Evolutionary conservation across 2,113 vertebrate genomes (phyloP).

Genomic region (Grammomys surdaster): DNA sequence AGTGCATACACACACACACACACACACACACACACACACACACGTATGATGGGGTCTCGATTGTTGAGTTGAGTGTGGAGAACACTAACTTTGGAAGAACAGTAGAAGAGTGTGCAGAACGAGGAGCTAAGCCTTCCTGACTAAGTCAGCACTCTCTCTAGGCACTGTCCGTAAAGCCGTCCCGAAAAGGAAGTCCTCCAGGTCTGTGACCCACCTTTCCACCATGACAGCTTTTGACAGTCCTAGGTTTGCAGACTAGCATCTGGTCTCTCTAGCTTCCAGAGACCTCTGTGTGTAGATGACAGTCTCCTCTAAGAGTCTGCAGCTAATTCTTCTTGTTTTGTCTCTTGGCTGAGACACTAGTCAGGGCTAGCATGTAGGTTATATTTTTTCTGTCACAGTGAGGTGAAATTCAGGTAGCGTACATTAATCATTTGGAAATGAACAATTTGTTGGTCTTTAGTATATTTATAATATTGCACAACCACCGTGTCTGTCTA

Average conservation of each 20-base stretch:
- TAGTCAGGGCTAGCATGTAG: neutral
- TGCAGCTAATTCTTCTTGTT: neutral
- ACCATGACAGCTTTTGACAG: neutral
- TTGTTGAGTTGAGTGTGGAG: neutral
- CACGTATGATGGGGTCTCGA: neutral
- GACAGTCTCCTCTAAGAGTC: neutral
- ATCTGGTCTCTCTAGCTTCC: neutral
- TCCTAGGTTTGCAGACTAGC: neutral
- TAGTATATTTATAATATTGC: neutral
- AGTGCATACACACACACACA: neutral
- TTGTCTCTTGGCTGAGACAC: neutral
- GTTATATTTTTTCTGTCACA: neutral
- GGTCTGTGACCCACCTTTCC: neutral
- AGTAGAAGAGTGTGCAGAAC: neutral
- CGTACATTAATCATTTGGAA: slow-evolving; percentile 23
- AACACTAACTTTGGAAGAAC: neutral
- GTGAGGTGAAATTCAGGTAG: neutral
- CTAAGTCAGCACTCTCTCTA: neutral
- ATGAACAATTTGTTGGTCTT: neutral
- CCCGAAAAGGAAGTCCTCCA: neutral
- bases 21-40: neutral
- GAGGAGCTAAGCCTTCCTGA: neutral
- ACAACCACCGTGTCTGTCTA: neutral
- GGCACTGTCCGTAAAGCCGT: neutral
- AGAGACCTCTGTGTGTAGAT: neutral